A percentile compares a stretch with the other conserved stretches of the same genome.
Conservation (phyloP, 2,113 vertebrate species). For the Gobiocypris rarus region DNA sequence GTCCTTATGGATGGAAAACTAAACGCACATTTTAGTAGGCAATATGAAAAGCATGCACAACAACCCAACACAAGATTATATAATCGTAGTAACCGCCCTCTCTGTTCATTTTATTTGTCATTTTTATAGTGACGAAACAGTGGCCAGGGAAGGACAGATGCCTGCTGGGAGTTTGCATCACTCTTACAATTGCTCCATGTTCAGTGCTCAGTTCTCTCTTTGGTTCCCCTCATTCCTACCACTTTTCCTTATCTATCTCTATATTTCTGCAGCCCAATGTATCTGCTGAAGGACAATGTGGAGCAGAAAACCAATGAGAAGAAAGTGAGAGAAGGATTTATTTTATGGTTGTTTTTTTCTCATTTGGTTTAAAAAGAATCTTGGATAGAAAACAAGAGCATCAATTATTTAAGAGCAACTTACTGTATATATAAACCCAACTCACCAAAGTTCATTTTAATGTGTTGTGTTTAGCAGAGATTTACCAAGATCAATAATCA, state of each 20-base stretch:
- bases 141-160: neutral
- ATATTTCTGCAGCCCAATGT: neutral
- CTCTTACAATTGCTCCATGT: neutral
- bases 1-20: neutral
- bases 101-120: neutral
- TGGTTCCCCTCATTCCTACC: neutral
- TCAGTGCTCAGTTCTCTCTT: neutral
- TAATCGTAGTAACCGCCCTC: neutral
- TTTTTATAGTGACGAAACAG: neutral
- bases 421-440: neutral
- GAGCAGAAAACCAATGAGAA: neutral
- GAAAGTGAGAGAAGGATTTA: neutral
- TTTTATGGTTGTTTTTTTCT: neutral
- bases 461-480: neutral
- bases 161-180: constrained; percentile 11
- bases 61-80: neutral
- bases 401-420: too few species aligned
- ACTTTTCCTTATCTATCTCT: neutral
- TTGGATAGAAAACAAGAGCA: neutral
- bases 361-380: neutral
- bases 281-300: neutral
- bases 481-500: neutral
- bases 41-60: neutral
- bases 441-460: too few species aligned
- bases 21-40: neutral